These are phyloP conservation scores for Hybos culiciformis DNA, from an alignment of 2,888 invertebrate genomes.

Conservation along the genomic window DNA sequence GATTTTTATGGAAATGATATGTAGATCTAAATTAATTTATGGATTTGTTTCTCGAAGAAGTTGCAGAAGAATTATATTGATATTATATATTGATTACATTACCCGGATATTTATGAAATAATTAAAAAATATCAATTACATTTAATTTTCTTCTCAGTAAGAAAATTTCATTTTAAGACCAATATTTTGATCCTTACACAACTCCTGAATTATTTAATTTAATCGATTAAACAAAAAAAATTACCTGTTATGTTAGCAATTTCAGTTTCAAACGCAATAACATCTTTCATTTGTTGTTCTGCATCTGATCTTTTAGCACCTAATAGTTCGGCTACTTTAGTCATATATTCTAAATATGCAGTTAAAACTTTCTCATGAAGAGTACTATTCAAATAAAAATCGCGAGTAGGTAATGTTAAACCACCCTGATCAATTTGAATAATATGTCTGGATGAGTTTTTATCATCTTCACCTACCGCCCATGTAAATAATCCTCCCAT, in stretches of 20 bases:
- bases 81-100: too few relatives aligned
- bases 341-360: conserved; percentile 88
- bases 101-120: too few relatives aligned
- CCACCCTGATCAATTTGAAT: conserved; percentile 91
- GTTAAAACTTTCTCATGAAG: conserved; percentile 69
- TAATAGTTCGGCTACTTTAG: conserved; percentile 65
- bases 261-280: conserved; percentile 76
- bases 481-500: conserved; percentile 68
- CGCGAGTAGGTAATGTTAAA: conserved; percentile 75
- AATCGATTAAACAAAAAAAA: neutral
- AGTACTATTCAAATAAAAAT: conserved; percentile 86
- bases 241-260: conserved; percentile 70
- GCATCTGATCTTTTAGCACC: conserved; percentile 61
- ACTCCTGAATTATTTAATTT: too few relatives aligned
- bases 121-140: too few relatives aligned
- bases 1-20: too few relatives aligned
- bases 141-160: too few relatives aligned
- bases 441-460: conserved; percentile 75
- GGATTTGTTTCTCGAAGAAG: too few relatives aligned
- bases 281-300: conserved; percentile 51
- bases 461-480: conserved; percentile 87
- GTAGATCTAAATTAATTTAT: too few relatives aligned
- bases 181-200: too few relatives aligned
- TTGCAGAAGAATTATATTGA: too few relatives aligned
- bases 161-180: too few relatives aligned